A percentile compares a stretch with the other conserved stretches of the same genome.
These are phyloP conservation scores for Sprattus sprattus DNA, from an alignment of 2,113 vertebrate species.

Conservation along the genomic window DNA sequence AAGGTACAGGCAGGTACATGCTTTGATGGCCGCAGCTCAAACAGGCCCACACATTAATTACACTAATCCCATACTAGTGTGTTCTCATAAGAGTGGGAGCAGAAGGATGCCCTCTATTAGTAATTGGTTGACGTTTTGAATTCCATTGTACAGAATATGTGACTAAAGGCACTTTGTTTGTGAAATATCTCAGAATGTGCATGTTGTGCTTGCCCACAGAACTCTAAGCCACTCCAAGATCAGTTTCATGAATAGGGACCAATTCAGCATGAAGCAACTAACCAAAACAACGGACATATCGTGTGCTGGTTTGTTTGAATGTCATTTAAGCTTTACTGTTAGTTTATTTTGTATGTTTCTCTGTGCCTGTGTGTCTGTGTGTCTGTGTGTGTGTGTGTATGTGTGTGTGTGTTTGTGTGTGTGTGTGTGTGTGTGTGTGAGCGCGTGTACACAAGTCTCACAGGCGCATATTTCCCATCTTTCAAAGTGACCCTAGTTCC, in stretches of 20 bases:
- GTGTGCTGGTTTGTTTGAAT: too few species aligned
- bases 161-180: background rate
- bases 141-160: too few species aligned
- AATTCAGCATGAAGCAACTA: background rate
- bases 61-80: too few species aligned
- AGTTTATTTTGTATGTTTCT: background rate
- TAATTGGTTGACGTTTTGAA: too few species aligned
- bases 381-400: background rate
- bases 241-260: too few species aligned
- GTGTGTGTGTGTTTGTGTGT: background rate
- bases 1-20: background rate
- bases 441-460: background rate
- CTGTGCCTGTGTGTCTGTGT: background rate
- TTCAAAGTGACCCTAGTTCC: slow-evolving; percentile 65
- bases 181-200: background rate
- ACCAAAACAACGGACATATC: too few species aligned
- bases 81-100: too few species aligned
- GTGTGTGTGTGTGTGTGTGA: background rate
- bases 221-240: background rate
- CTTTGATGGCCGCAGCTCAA: background rate
- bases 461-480: background rate
- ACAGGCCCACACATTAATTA: background rate
- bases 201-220: too few species aligned
- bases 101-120: too few species aligned
- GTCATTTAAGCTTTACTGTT: too few species aligned